Evolutionary conservation across 2,113 vertebrate genomes (phyloP).

Genomic region (Pungitius pungitius): DNA sequence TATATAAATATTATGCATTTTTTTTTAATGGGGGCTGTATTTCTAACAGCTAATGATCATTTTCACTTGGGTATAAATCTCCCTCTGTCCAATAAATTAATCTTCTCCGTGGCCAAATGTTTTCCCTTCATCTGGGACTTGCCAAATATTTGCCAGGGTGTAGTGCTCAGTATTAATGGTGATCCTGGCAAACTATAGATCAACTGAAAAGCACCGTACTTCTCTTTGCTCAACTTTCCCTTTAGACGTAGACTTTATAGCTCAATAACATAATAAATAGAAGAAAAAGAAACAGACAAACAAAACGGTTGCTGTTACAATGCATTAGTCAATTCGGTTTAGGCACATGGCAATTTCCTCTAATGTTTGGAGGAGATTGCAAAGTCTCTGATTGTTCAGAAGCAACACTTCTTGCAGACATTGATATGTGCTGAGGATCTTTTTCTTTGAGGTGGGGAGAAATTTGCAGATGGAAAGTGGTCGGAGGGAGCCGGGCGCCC

Average conservation of each 20-base stretch:
- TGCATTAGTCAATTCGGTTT: constrained; percentile 99
- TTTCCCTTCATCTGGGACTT: constrained; percentile 41
- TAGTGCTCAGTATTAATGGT: constrained; percentile 52
- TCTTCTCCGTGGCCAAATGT: constrained; percentile 55
- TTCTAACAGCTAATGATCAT: constrained; percentile 44
- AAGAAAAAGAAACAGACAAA: constrained; percentile 67
- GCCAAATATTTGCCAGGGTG: constrained; percentile 32
- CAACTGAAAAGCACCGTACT: constrained; percentile 86
- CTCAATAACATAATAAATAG: constrained; percentile 98
- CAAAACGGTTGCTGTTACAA: constrained; percentile 93
- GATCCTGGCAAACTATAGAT: constrained; percentile 81
- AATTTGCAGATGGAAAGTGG: constrained; percentile 85
- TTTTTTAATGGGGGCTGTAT: constrained; percentile 21
- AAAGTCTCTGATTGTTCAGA: constrained; percentile 99
- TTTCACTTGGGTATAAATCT: constrained; percentile 59
- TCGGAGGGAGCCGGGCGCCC: constrained; percentile 73
- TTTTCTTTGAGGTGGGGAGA: constrained; percentile 77
- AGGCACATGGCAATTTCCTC: constrained; percentile 99
- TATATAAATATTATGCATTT: constrained; percentile 78
- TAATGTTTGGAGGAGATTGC: constrained; percentile 87
- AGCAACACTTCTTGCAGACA: constrained; percentile 91
- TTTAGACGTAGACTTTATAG: constrained; percentile 94
- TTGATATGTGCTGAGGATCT: constrained; percentile 85
- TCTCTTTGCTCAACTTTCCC: constrained; percentile 89
- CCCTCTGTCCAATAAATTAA: constrained; percentile 76